These are phyloP conservation scores for Cryptocephalus moraei DNA, from an alignment of 2,888 invertebrate genomes.

Conservation along the genomic window DNA sequence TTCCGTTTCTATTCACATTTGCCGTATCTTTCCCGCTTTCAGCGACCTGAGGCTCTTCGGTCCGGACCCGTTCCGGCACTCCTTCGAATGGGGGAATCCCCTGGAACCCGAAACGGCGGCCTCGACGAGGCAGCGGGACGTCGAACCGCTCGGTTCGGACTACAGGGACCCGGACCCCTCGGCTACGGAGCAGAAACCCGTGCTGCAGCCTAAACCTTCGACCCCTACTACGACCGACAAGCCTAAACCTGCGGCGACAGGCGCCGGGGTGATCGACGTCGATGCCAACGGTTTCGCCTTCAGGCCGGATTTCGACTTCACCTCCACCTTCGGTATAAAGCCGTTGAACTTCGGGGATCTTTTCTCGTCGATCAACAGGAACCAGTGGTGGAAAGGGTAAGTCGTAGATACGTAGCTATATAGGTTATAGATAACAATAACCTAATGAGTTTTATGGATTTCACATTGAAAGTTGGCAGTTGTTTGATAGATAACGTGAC, in stretches of 20 bases:
- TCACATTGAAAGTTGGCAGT: too few species aligned
- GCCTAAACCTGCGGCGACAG: neutral
- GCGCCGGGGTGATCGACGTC: slow-evolving; percentile 26
- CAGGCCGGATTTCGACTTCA: slow-evolving; percentile 9
- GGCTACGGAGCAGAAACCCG: slow-evolving; percentile 21
- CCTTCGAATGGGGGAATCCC: slow-evolving; percentile 13
- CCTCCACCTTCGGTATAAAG: slow-evolving; percentile 9
- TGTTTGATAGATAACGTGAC: too few species aligned
- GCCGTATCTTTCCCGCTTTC: slow-evolving; percentile 1
- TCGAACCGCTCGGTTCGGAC: slow-evolving; percentile 30
- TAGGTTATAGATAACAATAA: too few species aligned
- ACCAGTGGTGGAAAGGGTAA: slow-evolving; percentile 16
- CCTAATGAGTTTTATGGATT: too few species aligned
- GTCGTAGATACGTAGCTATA: neutral
- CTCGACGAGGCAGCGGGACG: slow-evolving; percentile 14
- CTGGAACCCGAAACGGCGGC: slow-evolving; percentile 6
- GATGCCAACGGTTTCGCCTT: slow-evolving; percentile 19
- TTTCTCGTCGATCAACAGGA: slow-evolving; percentile 8
- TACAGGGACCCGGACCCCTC: slow-evolving; percentile 26
- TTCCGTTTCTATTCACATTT: neutral
- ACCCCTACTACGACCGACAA: neutral
- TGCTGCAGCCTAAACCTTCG: slow-evolving; percentile 19
- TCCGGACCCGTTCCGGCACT: slow-evolving; percentile 7
- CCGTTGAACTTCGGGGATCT: slow-evolving; percentile 12
- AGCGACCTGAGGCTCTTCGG: slow-evolving; percentile 13